Conservation (phyloP, 35 echinoderm and acorn worm species). For the Apostichopus parvimensis region DNA sequence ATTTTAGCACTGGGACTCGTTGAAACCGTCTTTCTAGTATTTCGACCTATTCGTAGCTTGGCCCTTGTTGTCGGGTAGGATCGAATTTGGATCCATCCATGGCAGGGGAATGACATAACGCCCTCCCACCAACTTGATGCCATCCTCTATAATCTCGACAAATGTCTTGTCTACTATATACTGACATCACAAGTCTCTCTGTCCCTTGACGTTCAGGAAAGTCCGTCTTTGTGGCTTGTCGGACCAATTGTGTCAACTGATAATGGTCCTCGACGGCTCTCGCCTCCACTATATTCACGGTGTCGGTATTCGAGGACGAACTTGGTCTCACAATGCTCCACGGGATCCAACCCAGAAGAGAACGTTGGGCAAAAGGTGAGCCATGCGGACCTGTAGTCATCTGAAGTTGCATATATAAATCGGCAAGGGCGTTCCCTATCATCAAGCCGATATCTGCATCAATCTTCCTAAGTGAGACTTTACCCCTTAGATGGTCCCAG, state of each 20-base stretch:
- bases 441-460: constrained; percentile 27
- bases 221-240: constrained; percentile 21
- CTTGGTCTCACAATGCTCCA: constrained; percentile 45
- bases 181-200: constrained; percentile 18
- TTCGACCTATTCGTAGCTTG: background rate
- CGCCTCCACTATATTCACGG: constrained; percentile 2
- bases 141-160: background rate
- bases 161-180: constrained; percentile 36
- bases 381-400: constrained; percentile 9
- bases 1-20: too few relatives aligned
- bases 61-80: constrained; percentile 15
- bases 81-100: background rate
- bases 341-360: constrained; percentile 37
- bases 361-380: constrained; percentile 19
- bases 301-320: background rate
- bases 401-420: constrained; percentile 54
- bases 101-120: constrained; percentile 23
- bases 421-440: constrained; percentile 33
- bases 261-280: constrained; percentile 35
- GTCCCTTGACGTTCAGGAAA: constrained; percentile 43
- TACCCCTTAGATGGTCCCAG: constrained; percentile 39
- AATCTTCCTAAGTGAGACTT: constrained; percentile 28
- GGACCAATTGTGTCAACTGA: constrained; percentile 27
- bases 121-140: background rate
- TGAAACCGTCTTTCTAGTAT: too few relatives aligned